Conservation (phyloP, 2,888 invertebrate genomes). For the Tyria jacobaeae region DNA sequence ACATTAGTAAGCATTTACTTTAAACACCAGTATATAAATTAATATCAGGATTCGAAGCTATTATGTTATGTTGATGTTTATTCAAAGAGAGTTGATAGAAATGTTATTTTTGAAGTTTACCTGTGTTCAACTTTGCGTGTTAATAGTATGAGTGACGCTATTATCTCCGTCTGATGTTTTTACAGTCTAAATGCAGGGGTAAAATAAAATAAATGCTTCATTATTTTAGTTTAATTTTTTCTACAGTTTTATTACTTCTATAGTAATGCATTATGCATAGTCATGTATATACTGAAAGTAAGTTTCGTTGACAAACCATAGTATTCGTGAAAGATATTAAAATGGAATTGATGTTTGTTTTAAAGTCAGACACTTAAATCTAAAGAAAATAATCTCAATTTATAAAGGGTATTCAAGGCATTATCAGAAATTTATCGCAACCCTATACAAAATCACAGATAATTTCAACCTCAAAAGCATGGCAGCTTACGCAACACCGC, state of each 20-base stretch:
- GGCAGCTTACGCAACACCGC: conserved; percentile 25
- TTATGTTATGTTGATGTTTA: background rate
- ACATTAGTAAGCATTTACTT: too few species aligned
- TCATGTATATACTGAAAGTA: too few species aligned
- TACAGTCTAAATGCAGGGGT: background rate
- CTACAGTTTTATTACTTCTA: too few species aligned
- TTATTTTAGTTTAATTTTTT: too few species aligned
- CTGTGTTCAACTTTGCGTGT: background rate
- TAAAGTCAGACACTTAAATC: too few species aligned
- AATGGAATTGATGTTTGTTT: too few species aligned
- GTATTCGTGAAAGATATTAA: too few species aligned
- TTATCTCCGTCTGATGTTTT: background rate
- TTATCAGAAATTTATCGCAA: background rate
- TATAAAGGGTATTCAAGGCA: background rate
- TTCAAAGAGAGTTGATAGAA: background rate
- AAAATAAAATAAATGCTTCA: too few species aligned
- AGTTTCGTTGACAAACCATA: too few species aligned
- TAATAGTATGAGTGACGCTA: conserved; percentile 18
- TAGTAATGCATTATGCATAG: too few species aligned
- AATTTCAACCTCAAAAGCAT: conserved; percentile 10
- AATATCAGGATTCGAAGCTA: background rate
- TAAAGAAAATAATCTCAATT: background rate
- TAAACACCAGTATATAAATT: background rate
- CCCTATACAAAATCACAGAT: conserved; percentile 5
- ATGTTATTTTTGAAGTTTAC: background rate